Evolutionary conservation across 2,888 invertebrate species (phyloP).

Genomic region (Slavum lentiscoides): DNA sequence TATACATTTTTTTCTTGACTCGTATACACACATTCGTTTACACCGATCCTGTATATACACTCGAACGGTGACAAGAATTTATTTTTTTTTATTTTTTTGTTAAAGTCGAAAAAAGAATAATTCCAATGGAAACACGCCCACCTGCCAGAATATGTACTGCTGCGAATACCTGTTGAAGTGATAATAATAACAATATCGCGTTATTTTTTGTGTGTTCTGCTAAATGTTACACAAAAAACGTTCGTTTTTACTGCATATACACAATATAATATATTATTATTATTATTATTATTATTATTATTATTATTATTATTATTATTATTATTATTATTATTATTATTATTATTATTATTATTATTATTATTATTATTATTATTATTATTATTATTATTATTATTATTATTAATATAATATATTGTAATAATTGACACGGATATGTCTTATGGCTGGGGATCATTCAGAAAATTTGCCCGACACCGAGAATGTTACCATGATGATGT

Average conservation of each 20-base stretch:
- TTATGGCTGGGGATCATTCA: too few species aligned
- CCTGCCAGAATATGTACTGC: background rate
- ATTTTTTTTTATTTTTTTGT: constrained; percentile 6
- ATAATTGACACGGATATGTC: too few species aligned
- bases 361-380: background rate
- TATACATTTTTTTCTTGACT: background rate
- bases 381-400: background rate
- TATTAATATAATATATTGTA: too few species aligned
- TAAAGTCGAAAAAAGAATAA: background rate
- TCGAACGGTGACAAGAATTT: constrained; percentile 8
- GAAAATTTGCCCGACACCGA: too few species aligned
- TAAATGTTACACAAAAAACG: background rate
- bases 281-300: background rate
- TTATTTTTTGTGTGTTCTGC: background rate
- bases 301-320: background rate
- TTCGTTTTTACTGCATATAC: background rate
- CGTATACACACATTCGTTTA: background rate
- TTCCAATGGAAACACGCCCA: background rate
- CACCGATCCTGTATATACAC: background rate
- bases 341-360: background rate
- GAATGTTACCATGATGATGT: too few species aligned
- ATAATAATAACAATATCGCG: background rate
- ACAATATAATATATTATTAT: background rate
- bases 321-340: too few species aligned
- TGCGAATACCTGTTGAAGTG: background rate